Conservation (phyloP, 2,888 invertebrate genomes). For the Platypus cylindrus region DNA sequence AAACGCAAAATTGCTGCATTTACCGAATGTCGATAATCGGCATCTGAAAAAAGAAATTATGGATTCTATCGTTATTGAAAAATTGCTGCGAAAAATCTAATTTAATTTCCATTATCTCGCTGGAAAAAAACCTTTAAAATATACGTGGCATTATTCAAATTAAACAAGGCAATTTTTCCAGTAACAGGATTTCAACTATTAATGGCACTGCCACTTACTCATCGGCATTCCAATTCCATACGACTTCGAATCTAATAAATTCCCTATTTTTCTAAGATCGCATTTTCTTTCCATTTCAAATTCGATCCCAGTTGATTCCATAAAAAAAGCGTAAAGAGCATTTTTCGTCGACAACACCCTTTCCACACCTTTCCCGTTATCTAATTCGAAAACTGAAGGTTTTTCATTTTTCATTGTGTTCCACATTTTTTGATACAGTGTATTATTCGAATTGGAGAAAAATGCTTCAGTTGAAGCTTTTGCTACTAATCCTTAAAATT, state of each 20-base stretch:
- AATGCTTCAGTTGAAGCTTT: slow-evolving; percentile 91
- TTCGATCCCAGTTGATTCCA: slow-evolving; percentile 93
- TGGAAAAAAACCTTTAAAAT: too few relatives aligned
- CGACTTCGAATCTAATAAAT: slow-evolving; percentile 76
- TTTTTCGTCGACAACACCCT: slow-evolving; percentile 69
- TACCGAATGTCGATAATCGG: slow-evolving; percentile 64
- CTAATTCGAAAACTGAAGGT: slow-evolving; percentile 70
- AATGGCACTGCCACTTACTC: too few relatives aligned
- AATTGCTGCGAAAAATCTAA: not conserved
- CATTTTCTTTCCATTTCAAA: slow-evolving; percentile 80
- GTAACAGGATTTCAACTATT: too few relatives aligned
- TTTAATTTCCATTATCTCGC: not conserved
- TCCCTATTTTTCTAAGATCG: slow-evolving; percentile 68
- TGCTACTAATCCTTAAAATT: slow-evolving; percentile 36
- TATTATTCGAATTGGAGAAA: slow-evolving; percentile 52
- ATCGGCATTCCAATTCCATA: slow-evolving; percentile 88
- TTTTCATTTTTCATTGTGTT: slow-evolving; percentile 60
- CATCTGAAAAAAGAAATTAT: slow-evolving; percentile 45
- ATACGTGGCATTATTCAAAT: too few relatives aligned
- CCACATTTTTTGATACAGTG: slow-evolving; percentile 27
- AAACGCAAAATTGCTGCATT: slow-evolving; percentile 78
- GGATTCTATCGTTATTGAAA: not conserved
- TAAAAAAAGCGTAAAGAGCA: slow-evolving; percentile 80
- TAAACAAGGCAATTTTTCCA: too few relatives aligned
- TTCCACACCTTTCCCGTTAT: slow-evolving; percentile 70